Conservation (phyloP, 2,888 invertebrate genomes). For the Fragum whitleyi region DNA sequence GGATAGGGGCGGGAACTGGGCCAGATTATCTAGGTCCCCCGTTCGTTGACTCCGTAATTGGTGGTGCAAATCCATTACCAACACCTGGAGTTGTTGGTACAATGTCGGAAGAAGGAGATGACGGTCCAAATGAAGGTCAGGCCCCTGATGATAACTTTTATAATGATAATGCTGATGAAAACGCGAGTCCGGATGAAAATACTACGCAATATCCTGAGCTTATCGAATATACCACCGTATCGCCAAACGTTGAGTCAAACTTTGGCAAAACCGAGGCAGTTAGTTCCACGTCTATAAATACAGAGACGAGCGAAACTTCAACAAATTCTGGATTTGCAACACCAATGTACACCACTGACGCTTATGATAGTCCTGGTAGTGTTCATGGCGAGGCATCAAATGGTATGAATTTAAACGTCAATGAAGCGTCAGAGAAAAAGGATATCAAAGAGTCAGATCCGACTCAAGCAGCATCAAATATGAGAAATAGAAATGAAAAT, state of each 20-base stretch:
- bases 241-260: neutral
- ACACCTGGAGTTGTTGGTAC: neutral
- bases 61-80: neutral
- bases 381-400: neutral
- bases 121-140: neutral
- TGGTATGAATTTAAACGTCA: neutral
- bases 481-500: too few relatives aligned
- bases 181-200: conserved; percentile 23
- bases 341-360: neutral
- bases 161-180: conserved; percentile 12
- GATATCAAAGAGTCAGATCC: too few relatives aligned
- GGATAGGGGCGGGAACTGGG: neutral
- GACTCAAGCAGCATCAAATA: too few relatives aligned
- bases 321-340: neutral
- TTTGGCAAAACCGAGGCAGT: neutral
- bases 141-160: neutral
- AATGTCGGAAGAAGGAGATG: conserved; percentile 12
- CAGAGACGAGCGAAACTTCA: neutral
- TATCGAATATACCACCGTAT: neutral
- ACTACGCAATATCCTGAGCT: neutral
- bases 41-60: neutral
- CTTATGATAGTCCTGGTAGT: neutral
- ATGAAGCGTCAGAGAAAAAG: neutral
- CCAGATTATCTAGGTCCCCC: neutral
- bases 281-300: neutral